Conservation (phyloP, 2,797 vertebrate genomes). For the Ctenochaetus hawaiiensis region DNA sequence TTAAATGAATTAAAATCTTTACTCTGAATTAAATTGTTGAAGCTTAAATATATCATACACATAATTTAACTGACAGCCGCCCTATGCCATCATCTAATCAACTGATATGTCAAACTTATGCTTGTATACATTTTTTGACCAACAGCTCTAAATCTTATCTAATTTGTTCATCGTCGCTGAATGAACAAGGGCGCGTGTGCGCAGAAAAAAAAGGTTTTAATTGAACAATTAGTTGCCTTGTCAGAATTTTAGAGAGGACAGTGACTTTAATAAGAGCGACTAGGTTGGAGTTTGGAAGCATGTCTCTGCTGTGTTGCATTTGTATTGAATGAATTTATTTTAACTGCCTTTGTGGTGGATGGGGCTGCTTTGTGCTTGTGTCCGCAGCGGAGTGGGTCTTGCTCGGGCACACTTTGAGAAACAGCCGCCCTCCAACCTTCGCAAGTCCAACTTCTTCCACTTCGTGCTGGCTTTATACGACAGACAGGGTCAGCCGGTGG, state of each 20-base stretch:
- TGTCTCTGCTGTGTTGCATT: background rate
- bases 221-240: background rate
- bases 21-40: constrained; percentile 7
- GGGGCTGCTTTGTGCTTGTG: constrained; percentile 78
- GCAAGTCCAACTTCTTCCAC: constrained; percentile 99
- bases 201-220: background rate
- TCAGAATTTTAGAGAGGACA: background rate
- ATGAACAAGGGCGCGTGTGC: background rate
- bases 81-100: background rate
- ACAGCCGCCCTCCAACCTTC: constrained; percentile 98
- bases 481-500: constrained; percentile 98
- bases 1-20: background rate
- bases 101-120: background rate
- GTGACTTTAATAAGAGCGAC: too few species aligned
- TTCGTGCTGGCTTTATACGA: constrained; percentile 98
- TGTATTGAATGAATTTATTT: constrained; percentile 8
- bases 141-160: background rate
- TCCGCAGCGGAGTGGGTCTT: constrained; percentile 96
- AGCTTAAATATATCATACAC: constrained; percentile 4
- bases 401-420: constrained; percentile 99
- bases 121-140: background rate
- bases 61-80: background rate
- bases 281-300: constrained; percentile 1
- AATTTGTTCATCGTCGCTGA: constrained; percentile 5
- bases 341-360: constrained; percentile 33